Conservation (phyloP, 2,797 vertebrate species). For the Carcharodon carcharias region DNA sequence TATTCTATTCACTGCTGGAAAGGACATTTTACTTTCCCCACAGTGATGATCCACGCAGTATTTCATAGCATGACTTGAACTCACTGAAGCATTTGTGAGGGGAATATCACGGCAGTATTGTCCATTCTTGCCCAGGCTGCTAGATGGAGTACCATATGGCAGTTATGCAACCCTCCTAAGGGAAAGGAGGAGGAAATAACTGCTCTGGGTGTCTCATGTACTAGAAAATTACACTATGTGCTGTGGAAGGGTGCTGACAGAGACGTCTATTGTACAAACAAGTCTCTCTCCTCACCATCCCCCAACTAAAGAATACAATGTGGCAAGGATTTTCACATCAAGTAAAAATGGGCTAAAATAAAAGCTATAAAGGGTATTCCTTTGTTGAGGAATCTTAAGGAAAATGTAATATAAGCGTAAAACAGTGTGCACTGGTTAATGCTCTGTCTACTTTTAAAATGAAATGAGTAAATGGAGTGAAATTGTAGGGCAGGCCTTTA, state of each 20-base stretch:
- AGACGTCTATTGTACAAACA: not conserved
- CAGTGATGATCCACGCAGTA: not conserved
- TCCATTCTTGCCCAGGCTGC: not conserved
- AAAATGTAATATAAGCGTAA: not conserved
- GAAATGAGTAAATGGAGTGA: not conserved
- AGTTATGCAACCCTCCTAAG: not conserved
- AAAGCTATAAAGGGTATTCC: not conserved
- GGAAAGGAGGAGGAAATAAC: not conserved
- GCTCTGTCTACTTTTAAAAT: not conserved
- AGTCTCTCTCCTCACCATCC: not conserved
- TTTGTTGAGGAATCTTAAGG: not conserved
- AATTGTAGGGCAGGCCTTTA: not conserved
- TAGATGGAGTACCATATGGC: not conserved
- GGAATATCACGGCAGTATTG: not conserved
- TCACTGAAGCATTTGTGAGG: not conserved
- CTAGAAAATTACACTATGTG: not conserved
- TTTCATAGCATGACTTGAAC: slow-evolving; percentile 1
- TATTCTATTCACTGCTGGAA: not conserved
- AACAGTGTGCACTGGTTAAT: not conserved
- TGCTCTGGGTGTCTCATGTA: not conserved
- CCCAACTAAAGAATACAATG: not conserved
- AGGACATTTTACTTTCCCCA: not conserved
- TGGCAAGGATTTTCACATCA: not conserved
- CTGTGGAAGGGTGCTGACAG: not conserved
- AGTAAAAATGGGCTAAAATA: not conserved